Base-by-base conservation (phyloP, 1,140 invertebrate species). In the Epicauta chinensis region DNA sequence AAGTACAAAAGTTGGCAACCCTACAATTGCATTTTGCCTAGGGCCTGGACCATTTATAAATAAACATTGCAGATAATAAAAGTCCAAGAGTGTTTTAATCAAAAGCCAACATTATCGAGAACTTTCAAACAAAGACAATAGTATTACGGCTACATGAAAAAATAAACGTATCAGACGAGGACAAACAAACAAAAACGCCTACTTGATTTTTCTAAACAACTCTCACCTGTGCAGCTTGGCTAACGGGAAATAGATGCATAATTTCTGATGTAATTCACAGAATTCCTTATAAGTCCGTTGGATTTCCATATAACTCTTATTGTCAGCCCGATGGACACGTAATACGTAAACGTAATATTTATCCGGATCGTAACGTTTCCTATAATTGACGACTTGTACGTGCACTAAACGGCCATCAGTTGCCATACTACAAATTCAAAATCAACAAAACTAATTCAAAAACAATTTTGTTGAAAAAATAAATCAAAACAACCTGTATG, bases 311-410 rank as follows among this genome's bases (percentile, higher is more conserved):
- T 90, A 84, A 63, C 94, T 91, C 6, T 81, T 80, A 67, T 94
- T 86, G 47, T 84, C 84, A 59, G 89, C 87, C 47, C 96, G 77
- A 59, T 86, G 84, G 36, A 99, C 87, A 60, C 84, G 81, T 36
- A 98, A 72, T 60, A 95, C 88, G 70, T 96, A 99, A 64, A 97
- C 92, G 72, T 99, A 99, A 75, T 96, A 93, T 75, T 98, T 98
- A 66, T 98, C 94, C 15, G 94, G 94, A 71, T 93, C 91, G 69
- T 96, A 97, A 56, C 93, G 82, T 71, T 99, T 99, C 74, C 96
- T 89, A 71, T 84, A 96, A 41, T 86, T 85, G 39, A 89, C 80
- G 7, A 98, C 89, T 70, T 87, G 83, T 2, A 97, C 88, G 47
- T 79, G 81, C n/a, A 80, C 82, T 40, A 99, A 81, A 16, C 87